Conservation (phyloP, 1,140 invertebrate genomes). For the Drosophila arawakana region DNA sequence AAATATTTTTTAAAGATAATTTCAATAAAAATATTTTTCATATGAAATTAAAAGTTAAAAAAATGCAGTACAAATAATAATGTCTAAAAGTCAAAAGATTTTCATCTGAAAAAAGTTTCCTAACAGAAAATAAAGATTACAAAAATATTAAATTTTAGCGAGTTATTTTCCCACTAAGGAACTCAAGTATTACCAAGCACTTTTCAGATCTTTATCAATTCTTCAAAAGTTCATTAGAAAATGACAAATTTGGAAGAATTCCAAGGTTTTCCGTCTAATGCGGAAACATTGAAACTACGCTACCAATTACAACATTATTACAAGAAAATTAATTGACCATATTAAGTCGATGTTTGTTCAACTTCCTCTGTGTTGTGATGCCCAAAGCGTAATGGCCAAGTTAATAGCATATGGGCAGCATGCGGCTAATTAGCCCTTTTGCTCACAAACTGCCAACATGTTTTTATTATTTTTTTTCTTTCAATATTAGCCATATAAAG, state of each 20-base stretch:
- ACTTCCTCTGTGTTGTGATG: constrained; percentile 18
- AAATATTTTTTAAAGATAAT: too few species aligned
- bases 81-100: too few species aligned
- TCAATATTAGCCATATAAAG: constrained; percentile 10
- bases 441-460: constrained; percentile 4
- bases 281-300: constrained; percentile 31
- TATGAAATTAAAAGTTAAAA: too few species aligned
- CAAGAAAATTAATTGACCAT: constrained; percentile 23
- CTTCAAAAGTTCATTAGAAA: neutral
- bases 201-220: neutral
- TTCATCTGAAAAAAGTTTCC: neutral
- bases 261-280: constrained; percentile 25
- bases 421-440: constrained; percentile 21
- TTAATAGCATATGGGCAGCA: constrained; percentile 24
- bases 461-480: neutral
- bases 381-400: constrained; percentile 15
- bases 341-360: constrained; percentile 18
- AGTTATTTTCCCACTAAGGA: neutral
- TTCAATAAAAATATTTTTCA: too few species aligned
- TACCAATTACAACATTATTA: constrained; percentile 39
- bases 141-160: too few species aligned
- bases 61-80: too few species aligned
- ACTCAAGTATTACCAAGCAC: neutral
- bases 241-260: neutral
- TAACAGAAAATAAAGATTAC: neutral